phyloP scores from a whole-genome alignment of 2,888 invertebrate genomes.

The Dryobotodes eremita region DNA sequence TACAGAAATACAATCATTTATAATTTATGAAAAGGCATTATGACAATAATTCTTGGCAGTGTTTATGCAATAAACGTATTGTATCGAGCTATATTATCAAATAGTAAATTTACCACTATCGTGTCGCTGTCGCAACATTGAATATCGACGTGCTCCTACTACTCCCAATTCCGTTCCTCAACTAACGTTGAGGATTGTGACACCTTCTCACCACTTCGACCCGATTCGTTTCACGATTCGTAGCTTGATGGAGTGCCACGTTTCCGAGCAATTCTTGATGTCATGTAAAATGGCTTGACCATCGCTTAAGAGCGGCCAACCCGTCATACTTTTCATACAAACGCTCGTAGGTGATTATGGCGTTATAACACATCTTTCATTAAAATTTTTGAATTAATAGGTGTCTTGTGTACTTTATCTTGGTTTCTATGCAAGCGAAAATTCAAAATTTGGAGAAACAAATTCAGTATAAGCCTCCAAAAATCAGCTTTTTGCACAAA shows the following conservation, averaged over 20 bases:
- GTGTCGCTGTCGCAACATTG: not conserved
- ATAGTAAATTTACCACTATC: not conserved
- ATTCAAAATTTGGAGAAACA: too few relatives aligned
- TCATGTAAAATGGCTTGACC: not conserved
- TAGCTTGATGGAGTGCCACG: not conserved
- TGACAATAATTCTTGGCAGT: not conserved
- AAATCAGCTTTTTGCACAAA: too few relatives aligned
- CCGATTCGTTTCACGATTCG: not conserved
- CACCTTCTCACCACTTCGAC: not conserved
- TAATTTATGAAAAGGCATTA: not conserved
- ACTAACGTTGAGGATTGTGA: not conserved
- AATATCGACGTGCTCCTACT: not conserved
- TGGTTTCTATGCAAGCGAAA: too few relatives aligned
- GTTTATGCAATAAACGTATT: not conserved
- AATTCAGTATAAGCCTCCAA: too few relatives aligned
- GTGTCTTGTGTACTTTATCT: too few relatives aligned
- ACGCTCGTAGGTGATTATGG: too few relatives aligned
- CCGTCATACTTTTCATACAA: too few relatives aligned
- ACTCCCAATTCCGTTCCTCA: not conserved
- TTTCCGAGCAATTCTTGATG: not conserved
- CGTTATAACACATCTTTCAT: too few relatives aligned
- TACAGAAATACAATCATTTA: too few relatives aligned
- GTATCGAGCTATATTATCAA: not conserved
- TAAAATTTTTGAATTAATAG: too few relatives aligned
- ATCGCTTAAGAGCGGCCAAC: too few relatives aligned